A percentile compares a stretch with the other conserved stretches of the same genome.
Evolutionary conservation across 2,888 invertebrate genomes (phyloP).

Genomic region (Lithophane socia): DNA sequence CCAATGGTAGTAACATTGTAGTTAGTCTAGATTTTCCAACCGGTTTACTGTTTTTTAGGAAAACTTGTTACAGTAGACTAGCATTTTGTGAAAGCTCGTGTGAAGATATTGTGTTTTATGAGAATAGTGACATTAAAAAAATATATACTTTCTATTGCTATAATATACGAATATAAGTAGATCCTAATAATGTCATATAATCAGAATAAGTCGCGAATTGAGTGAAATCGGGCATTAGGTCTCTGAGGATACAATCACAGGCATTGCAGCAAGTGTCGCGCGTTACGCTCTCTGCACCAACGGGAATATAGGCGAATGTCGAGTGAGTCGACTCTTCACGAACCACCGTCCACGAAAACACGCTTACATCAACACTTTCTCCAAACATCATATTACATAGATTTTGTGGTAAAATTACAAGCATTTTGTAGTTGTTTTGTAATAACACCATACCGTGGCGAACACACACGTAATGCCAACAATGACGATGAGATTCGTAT

Average conservation of each 20-base stretch:
- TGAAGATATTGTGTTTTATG: neutral
- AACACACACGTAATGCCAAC: slow-evolving; percentile 50
- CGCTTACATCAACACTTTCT: slow-evolving; percentile 71
- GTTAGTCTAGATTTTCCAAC: neutral
- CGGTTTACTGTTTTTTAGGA: neutral
- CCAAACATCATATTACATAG: slow-evolving; percentile 69
- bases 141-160: neutral
- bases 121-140: neutral
- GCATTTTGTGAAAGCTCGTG: slow-evolving; percentile 10
- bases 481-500: slow-evolving; percentile 40
- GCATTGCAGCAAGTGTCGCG: slow-evolving; percentile 8
- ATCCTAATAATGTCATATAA: neutral
- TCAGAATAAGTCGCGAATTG: slow-evolving; percentile 15
- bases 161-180: neutral
- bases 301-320: slow-evolving; percentile 56
- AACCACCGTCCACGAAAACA: slow-evolving; percentile 66
- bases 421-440: slow-evolving; percentile 54
- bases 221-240: slow-evolving; percentile 54
- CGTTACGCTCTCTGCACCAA: slow-evolving; percentile 71
- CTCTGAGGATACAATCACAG: slow-evolving; percentile 37
- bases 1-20: neutral
- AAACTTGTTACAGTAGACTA: neutral
- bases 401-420: slow-evolving; percentile 67
- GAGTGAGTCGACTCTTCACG: slow-evolving; percentile 50
- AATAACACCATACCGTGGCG: slow-evolving; percentile 53